phyloP scores from a whole-genome alignment of 2,888 invertebrate genomes.

The Stenolophus ochropezus region DNA sequence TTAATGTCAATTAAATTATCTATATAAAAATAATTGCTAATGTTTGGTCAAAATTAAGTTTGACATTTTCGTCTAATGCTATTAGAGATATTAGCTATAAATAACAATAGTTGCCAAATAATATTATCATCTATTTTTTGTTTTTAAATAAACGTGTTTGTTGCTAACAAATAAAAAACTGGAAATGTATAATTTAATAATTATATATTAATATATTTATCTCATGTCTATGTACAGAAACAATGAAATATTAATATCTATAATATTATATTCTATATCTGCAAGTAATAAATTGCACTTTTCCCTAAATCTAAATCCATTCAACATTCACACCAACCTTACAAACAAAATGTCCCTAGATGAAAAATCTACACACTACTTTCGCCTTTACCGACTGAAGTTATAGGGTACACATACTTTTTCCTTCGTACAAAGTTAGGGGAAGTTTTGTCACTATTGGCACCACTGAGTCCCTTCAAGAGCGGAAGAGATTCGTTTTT shows the following conservation, averaged over 20 bases:
- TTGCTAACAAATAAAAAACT: slow-evolving; percentile 14
- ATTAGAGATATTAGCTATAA: neutral
- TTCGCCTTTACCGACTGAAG: slow-evolving; percentile 74
- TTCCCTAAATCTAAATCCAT: slow-evolving; percentile 53
- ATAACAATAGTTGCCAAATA: neutral
- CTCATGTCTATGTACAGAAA: slow-evolving; percentile 55
- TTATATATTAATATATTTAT: slow-evolving; percentile 56
- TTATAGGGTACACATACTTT: slow-evolving; percentile 79
- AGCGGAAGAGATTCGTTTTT: slow-evolving; percentile 77
- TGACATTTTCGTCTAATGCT: neutral
- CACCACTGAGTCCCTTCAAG: slow-evolving; percentile 73
- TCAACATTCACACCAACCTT: slow-evolving; percentile 47
- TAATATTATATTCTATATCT: slow-evolving; percentile 57
- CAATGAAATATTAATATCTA: slow-evolving; percentile 51
- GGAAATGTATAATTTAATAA: slow-evolving; percentile 41
- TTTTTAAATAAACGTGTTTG: neutral
- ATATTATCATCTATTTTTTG: neutral
- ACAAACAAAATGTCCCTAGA: slow-evolving; percentile 18
- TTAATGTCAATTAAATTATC: no score
- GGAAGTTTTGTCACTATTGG: slow-evolving; percentile 69
- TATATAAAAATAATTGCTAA: no score
- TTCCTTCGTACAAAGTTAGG: slow-evolving; percentile 78
- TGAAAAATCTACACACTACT: slow-evolving; percentile 73
- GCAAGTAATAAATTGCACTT: slow-evolving; percentile 59
- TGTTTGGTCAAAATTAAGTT: neutral